A percentile compares a stretch with the other conserved stretches of the same genome.
phyloP scores from a whole-genome alignment of 2,888 invertebrate genomes.

The Muschampia plurimacula region DNA sequence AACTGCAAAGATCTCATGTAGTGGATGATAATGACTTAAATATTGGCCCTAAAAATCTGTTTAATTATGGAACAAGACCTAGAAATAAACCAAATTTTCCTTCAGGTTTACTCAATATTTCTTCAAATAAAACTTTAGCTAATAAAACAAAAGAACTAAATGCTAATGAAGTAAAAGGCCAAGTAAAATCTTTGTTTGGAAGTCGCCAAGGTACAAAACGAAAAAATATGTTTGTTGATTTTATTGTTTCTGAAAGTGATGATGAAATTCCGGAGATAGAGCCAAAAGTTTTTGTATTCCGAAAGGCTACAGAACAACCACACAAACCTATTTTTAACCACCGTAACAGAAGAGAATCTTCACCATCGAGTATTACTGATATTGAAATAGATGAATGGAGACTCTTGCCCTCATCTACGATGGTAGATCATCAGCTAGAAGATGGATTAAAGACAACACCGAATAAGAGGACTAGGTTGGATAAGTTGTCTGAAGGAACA shows the following conservation, averaged over 20 bases:
- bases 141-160: conserved; percentile 62
- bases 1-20: conserved; percentile 55
- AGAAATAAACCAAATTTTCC: conserved; percentile 65
- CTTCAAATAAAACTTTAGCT: conserved; percentile 60
- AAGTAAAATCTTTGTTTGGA: conserved; percentile 66
- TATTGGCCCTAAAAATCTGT: conserved; percentile 62
- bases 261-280: conserved; percentile 50
- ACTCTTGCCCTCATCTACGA: conserved; percentile 75
- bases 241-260: conserved; percentile 70
- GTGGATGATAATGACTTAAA: conserved; percentile 57
- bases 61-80: conserved; percentile 54
- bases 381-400: conserved; percentile 76
- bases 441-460: conserved; percentile 55
- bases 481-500: conserved; percentile 57
- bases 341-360: conserved; percentile 53
- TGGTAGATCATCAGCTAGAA: conserved; percentile 69
- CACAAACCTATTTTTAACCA: conserved; percentile 49
- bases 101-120: conserved; percentile 61
- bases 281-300: neutral
- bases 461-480: conserved; percentile 58
- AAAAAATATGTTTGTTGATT: conserved; percentile 72
- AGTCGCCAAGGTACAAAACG: conserved; percentile 59
- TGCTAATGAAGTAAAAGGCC: conserved; percentile 52
- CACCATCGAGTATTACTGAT: conserved; percentile 66
- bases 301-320: conserved; percentile 47